Percentiles rank a stretch among this genome's conserved stretches.
Conservation (phyloP, 2,797 vertebrate genomes). For the Sebastes matsubarae region DNA sequence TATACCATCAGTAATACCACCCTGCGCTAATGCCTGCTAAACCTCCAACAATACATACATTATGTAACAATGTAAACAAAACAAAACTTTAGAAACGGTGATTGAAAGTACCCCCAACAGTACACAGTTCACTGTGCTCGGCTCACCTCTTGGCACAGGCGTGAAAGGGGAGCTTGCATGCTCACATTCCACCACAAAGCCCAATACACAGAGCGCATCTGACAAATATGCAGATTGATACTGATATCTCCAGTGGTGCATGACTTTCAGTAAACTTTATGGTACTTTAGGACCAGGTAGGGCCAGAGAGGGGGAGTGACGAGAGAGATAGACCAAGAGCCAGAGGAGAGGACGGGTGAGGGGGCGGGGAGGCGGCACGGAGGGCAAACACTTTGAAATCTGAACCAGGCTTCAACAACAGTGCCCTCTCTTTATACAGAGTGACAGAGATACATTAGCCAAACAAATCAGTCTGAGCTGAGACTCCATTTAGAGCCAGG, state of each 20-base stretch:
- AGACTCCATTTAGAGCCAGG: constrained; percentile 28
- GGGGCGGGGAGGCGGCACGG: constrained; percentile 12
- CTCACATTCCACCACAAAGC: constrained; percentile 58
- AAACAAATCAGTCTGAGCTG: constrained; percentile 58
- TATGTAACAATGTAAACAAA: constrained; percentile 2
- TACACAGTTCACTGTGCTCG: not conserved
- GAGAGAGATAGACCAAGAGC: constrained; percentile 27
- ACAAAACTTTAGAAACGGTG: not conserved
- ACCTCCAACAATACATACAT: not conserved
- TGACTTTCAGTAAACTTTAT: constrained; percentile 61
- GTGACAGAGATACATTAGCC: constrained; percentile 62
- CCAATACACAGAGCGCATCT: constrained; percentile 49
- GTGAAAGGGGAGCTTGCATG: constrained; percentile 43
- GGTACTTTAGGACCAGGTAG: constrained; percentile 45
- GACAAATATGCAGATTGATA: constrained; percentile 66
- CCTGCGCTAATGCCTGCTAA: not conserved
- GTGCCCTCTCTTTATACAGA: constrained; percentile 65
- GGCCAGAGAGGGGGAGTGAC: constrained; percentile 19
- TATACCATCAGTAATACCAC: not conserved
- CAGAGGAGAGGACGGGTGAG: constrained; percentile 13
- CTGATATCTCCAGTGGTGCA: constrained; percentile 53
- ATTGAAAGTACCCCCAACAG: not conserved
- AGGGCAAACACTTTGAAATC: constrained; percentile 70
- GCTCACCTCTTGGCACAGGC: constrained; percentile 39
- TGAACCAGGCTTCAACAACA: constrained; percentile 69